Percentiles rank a stretch among this genome's conserved stretches.
Evolutionary conservation across 2,797 vertebrate genomes (phyloP).

Genomic region (Intellagama lesueurii): DNA sequence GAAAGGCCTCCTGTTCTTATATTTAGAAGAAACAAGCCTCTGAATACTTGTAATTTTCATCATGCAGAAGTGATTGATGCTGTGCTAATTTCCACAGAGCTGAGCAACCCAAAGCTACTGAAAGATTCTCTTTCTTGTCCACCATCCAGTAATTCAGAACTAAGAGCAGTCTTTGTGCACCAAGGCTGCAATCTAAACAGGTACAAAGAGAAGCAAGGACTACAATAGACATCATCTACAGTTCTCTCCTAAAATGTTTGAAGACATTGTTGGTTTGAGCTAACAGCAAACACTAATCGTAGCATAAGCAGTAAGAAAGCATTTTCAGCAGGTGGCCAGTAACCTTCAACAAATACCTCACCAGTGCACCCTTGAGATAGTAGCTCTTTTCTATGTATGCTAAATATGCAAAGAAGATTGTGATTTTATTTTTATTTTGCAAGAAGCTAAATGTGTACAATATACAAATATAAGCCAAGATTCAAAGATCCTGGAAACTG

Average conservation of each 20-base stretch:
- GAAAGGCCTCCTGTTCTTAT: not conserved
- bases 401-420: not conserved
- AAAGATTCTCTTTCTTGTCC: accelerated
- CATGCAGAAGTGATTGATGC: slow-evolving; percentile 5
- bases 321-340: slow-evolving; percentile 75
- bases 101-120: not conserved
- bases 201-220: slow-evolving; percentile 11
- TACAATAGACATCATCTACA: too few relatives aligned
- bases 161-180: too few relatives aligned
- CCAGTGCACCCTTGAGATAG: not conserved
- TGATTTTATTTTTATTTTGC: not conserved
- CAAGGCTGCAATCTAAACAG: not conserved
- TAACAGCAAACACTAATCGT: slow-evolving; percentile 57
- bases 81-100: not conserved
- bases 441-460: not conserved
- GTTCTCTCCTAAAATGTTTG: too few relatives aligned
- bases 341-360: slow-evolving; percentile 51
- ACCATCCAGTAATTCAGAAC: slow-evolving; percentile 16
- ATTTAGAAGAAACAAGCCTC: not conserved
- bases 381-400: not conserved
- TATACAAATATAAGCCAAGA: not conserved
- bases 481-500: not conserved
- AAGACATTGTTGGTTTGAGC: slow-evolving; percentile 50
- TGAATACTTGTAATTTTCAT: not conserved
- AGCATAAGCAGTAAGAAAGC: slow-evolving; percentile 63